A percentile compares a stretch with the other conserved stretches of the same genome.
phyloP scores from a whole-genome alignment of 2,797 vertebrate genomes.

The Falco concolor region DNA sequence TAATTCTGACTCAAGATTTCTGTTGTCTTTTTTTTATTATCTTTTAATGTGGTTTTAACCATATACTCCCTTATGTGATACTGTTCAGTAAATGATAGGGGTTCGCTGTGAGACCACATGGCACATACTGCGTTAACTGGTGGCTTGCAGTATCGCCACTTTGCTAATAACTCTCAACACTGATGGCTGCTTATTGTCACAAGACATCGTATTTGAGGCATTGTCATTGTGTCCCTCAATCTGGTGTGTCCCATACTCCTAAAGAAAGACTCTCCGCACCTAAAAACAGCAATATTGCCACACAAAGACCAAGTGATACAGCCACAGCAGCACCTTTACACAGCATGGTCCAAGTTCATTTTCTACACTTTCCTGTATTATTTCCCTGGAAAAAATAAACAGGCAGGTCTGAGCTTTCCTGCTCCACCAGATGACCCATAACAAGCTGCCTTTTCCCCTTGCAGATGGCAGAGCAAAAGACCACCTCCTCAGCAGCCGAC shows the following conservation, averaged over 20 bases:
- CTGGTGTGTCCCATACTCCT: not conserved
- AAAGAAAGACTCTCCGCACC: not conserved
- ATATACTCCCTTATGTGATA: not conserved
- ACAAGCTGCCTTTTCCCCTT: not conserved
- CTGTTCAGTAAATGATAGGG: not conserved
- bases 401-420: not conserved
- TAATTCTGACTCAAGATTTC: not conserved
- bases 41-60: constrained; percentile 10
- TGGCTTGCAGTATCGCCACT: not conserved
- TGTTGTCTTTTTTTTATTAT: not conserved
- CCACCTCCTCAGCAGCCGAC: not conserved
- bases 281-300: not conserved
- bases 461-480: not conserved
- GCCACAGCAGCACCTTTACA: not conserved
- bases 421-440: not conserved
- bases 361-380: not conserved
- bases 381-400: not conserved
- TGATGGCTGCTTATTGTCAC: not conserved
- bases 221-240: not conserved
- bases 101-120: not conserved
- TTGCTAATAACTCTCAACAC: not conserved
- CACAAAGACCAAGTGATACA: not conserved
- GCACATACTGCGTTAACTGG: not conserved
- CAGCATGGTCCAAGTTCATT: not conserved
- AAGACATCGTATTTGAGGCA: not conserved